phyloP scores from a whole-genome alignment of 1,140 invertebrate species.

The Hycleus phaleratus region DNA sequence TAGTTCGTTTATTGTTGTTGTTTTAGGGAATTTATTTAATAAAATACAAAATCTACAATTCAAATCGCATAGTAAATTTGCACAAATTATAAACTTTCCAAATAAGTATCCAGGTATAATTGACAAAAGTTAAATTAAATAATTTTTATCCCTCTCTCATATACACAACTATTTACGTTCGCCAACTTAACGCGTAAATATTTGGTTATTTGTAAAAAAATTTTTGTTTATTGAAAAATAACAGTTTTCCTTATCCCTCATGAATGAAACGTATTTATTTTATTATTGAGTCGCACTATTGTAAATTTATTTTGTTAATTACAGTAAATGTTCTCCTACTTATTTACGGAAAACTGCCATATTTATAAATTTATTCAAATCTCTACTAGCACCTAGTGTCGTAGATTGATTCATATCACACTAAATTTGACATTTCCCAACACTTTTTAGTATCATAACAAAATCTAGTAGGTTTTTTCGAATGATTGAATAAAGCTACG shows the following conservation, averaged over 20 bases:
- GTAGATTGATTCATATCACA: not conserved
- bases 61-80: conserved; percentile 33
- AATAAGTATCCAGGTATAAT: conserved; percentile 25
- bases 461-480: not conserved
- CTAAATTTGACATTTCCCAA: not conserved
- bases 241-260: not conserved
- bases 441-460: not conserved
- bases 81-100: conserved; percentile 23
- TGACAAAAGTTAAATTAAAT: conserved; percentile 20
- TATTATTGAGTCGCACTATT: not conserved
- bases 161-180: conserved; percentile 9
- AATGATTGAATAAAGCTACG: not conserved
- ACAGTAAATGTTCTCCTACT: conserved; percentile 1
- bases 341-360: not conserved
- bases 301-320: conserved; percentile 10
- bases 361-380: too few species aligned
- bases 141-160: conserved; percentile 20
- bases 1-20: conserved; percentile 9
- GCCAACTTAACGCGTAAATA: too few species aligned
- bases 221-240: conserved; percentile 12
- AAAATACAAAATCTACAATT: conserved; percentile 19
- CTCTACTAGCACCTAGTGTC: too few species aligned
- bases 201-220: not conserved
- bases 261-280: conserved; percentile 2
- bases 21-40: conserved; percentile 4